Conservation (phyloP, 2,888 invertebrate species). For the Harpalus rubripes region DNA sequence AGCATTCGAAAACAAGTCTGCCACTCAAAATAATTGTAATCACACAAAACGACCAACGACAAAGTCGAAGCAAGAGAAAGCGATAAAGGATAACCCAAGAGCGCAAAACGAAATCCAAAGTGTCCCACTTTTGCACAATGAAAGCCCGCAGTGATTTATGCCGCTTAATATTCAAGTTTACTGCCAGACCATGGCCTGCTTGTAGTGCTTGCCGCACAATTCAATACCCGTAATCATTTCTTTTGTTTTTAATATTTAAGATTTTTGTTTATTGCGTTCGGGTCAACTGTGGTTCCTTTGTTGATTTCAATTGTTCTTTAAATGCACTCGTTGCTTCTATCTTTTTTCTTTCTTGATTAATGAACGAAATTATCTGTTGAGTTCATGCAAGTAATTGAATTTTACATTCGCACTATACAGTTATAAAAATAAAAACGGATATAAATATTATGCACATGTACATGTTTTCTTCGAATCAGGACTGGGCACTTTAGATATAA, state of each 20-base stretch:
- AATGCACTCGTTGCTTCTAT: conserved; percentile 2
- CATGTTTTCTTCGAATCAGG: too few species aligned
- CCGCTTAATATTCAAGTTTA: conserved; percentile 63
- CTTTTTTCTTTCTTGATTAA: conserved; percentile 34
- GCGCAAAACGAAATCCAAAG: conserved; percentile 49
- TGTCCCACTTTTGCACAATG: conserved; percentile 63
- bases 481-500: too few species aligned
- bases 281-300: conserved; percentile 40
- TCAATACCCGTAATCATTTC: conserved; percentile 53
- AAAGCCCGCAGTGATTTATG: conserved; percentile 60
- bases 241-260: conserved; percentile 60
- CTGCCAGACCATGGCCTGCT: conserved; percentile 57
- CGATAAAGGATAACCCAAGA: conserved; percentile 48
- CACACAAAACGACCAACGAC: conserved; percentile 12
- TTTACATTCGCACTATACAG: conserved; percentile 1
- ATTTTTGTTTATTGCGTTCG: conserved; percentile 52
- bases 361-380: conserved; percentile 37
- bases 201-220: conserved; percentile 39
- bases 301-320: conserved; percentile 51
- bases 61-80: conserved; percentile 25
- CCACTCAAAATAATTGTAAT: conserved; percentile 26
- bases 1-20: conserved; percentile 26
- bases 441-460: too few species aligned
- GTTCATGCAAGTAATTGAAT: conserved; percentile 24
- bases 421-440: not conserved